Evolutionary conservation across 2,888 invertebrate genomes (phyloP).

Genomic region (Lydus trimaculatus): DNA sequence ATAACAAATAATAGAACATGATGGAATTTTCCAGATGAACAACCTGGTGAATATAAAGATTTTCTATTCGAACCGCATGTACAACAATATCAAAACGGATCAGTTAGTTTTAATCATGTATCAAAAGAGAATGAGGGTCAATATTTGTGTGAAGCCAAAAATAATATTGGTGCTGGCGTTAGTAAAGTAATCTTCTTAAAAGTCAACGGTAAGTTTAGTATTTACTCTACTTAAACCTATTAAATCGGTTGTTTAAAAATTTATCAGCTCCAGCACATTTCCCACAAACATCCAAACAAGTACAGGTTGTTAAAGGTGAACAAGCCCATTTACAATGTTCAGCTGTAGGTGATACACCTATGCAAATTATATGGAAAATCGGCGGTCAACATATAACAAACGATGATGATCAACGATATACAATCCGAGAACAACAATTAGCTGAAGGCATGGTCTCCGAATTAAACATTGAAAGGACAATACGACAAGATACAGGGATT

Average conservation of each 20-base stretch:
- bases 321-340: slow-evolving; percentile 86
- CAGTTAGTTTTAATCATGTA: slow-evolving; percentile 81
- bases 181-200: slow-evolving; percentile 91
- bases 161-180: slow-evolving; percentile 88
- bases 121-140: slow-evolving; percentile 89
- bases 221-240: background rate
- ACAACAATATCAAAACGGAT: slow-evolving; percentile 81
- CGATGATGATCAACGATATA: slow-evolving; percentile 77
- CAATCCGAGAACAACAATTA: slow-evolving; percentile 77
- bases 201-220: slow-evolving; percentile 77
- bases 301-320: slow-evolving; percentile 83
- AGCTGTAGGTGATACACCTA: slow-evolving; percentile 86
- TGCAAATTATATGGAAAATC: slow-evolving; percentile 84
- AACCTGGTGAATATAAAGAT: slow-evolving; percentile 82
- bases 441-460: slow-evolving; percentile 86
- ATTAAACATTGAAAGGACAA: slow-evolving; percentile 83
- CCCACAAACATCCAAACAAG: slow-evolving; percentile 81
- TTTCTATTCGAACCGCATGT: slow-evolving; percentile 82
- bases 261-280: slow-evolving; percentile 82
- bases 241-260: slow-evolving; percentile 22
- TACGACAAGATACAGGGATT: slow-evolving; percentile 87
- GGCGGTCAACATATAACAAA: slow-evolving; percentile 78
- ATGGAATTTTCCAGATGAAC: slow-evolving; percentile 62
- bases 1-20: slow-evolving; percentile 6
- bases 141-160: slow-evolving; percentile 92